A percentile compares a stretch with the other conserved stretches of the same genome.
Evolutionary conservation across 1,140 invertebrate species (phyloP).

Genomic region (Helicoverpa armigera): DNA sequence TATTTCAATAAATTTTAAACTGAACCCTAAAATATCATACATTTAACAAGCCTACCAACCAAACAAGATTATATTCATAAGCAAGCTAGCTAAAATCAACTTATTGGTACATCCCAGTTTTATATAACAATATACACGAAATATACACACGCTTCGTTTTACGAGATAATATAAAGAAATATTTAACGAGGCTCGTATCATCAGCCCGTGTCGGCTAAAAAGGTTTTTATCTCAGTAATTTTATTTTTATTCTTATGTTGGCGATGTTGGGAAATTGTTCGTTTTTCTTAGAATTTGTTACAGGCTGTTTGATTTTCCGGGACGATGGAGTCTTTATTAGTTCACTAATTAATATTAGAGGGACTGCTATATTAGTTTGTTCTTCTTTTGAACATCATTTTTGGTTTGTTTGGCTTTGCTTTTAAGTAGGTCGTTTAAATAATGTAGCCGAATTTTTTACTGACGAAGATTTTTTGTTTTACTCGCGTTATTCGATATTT

Average conservation of each 20-base stretch:
- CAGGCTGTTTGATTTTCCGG: conserved; percentile 34
- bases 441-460: neutral
- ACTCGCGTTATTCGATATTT: too few species aligned
- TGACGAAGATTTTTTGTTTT: too few species aligned
- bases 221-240: conserved; percentile 21
- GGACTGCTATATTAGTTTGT: conserved; percentile 10
- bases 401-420: conserved; percentile 5
- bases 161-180: conserved; percentile 37
- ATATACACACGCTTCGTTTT: conserved; percentile 23
- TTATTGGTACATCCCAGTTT: conserved; percentile 34
- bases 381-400: neutral
- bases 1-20: neutral
- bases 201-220: conserved; percentile 21
- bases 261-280: conserved; percentile 4
- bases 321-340: conserved; percentile 28
- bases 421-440: conserved; percentile 9
- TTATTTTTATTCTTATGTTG: conserved; percentile 30
- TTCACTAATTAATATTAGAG: conserved; percentile 19
- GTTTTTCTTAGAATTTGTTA: neutral
- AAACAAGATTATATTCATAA: conserved; percentile 23
- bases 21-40: conserved; percentile 20
- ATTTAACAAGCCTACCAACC: conserved; percentile 16
- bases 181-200: conserved; percentile 33
- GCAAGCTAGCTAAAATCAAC: conserved; percentile 39
- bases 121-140: neutral